Evolutionary conservation across 2,888 invertebrate genomes (phyloP), one percentile per base, ranked within the genome.

Genomic region (Bembecia ichneumoniformis): DNA sequence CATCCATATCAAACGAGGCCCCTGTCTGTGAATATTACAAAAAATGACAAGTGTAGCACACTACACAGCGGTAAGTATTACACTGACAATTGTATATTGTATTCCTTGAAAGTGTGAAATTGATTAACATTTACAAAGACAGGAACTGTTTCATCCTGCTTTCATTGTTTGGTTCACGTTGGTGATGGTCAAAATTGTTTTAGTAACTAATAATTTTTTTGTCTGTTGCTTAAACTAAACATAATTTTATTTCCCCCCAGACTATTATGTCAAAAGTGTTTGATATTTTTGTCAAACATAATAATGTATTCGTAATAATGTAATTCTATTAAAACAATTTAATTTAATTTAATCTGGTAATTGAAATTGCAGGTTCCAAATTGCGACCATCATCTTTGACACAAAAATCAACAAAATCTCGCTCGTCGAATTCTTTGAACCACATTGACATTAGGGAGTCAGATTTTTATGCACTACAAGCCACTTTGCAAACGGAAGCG

Each of bases 401-500:
- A 49, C 59, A 82, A 52, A 87, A 82, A 59, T 74, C 78, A 34
- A 59, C 83, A 52, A 89, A 82, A 65, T 88, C 82, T 35, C 76
- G 80, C 49, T 88, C 82, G 43, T 80, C 84, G 62, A 84, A 86
- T 58, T 88, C 91, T 53, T 60, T 87, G 55, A 74, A 75, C 13
- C 78, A 82, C 34, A 79, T 82, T 63, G 83, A 83, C 55, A 57
- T 84, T 17, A 86, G 79, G 50, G 93, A 93, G 67, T 92, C 92
- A 43, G 94, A 95, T 75, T 95, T 95, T 75, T 93, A 93, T 73
- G 91, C 93, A 15, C 89, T 93, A 52, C 95, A 95, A 79, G 93
- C 94, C 7, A 90, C 94, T 59, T 87, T 96, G 50, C 95, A 96
- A 76, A 93, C 94, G 46, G 96, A 96, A 77, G 96, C 96, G 3